Base-by-base conservation (phyloP, 2,888 invertebrate species). In the Gerris lacustris region DNA sequence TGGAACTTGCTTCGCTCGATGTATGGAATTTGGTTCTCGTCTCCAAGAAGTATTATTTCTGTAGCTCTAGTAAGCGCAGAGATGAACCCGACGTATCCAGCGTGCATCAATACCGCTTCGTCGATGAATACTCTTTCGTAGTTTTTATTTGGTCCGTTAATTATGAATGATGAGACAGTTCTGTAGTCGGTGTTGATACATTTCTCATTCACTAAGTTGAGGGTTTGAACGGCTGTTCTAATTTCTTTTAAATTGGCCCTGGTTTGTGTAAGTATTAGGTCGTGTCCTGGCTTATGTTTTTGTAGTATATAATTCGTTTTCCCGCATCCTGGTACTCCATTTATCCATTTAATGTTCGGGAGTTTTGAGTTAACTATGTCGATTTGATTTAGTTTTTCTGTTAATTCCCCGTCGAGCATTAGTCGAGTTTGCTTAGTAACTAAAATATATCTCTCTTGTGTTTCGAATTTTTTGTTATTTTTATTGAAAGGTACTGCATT, bases 101-200 rank as follows among this genome's bases (percentile, higher is more conserved):
- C 66, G 44, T 44, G 31, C 31, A 31, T 31, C 4, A 31, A 31
- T 31, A 31, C 31, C 31, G 31, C 31, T 31, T 31, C 31, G 31
- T 31, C 31, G 31, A 31, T 31, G 31, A 31, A 31, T 31, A 31
- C 31, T 31, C 31, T 31, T 31, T 31, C 31, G 31, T 31, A 31
- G 31, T 31, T 31, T 31, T 31, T 31, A 31, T 31, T 2, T 4
- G 31, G 31, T 31, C 31, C 31, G 31, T 31, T 31, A 4, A 31
- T 31, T 31, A 31, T 31, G 31, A 31, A 31, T 17, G 66, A 66
- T 17, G 66, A 66, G 44, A 66, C 66, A 15, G 66, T 66, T 66
- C 66, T 66, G 66, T 66, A 66, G 15, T 66, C 66, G 15, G 66
- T 44, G 43, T 44, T 66, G n/a, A 66, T 66, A 18, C 44, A 66